A percentile compares a stretch with the other conserved stretches of the same genome.
These are phyloP conservation scores for Dallia pectoralis DNA, from an alignment of 2,797 vertebrate genomes.

Conservation along the genomic window DNA sequence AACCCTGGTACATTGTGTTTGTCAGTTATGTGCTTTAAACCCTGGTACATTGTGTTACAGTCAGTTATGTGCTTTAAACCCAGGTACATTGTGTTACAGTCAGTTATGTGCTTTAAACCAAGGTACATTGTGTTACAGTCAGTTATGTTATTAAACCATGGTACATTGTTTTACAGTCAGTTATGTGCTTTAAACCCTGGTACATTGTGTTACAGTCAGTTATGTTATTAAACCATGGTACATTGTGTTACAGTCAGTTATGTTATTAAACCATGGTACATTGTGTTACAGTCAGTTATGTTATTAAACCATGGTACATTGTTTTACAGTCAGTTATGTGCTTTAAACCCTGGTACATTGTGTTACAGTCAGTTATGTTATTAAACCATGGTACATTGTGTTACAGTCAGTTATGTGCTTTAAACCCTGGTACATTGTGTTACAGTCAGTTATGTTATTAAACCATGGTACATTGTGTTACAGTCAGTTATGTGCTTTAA, in stretches of 20 bases:
- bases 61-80: neutral
- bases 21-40: neutral
- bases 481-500: neutral
- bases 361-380: neutral
- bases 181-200: neutral
- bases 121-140: neutral
- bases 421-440: neutral
- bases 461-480: neutral
- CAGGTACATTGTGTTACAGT: neutral
- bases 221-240: neutral
- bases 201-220: neutral
- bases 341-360: neutral
- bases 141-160: neutral
- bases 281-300: neutral
- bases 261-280: neutral
- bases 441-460: neutral
- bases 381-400: neutral
- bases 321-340: neutral
- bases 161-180: neutral
- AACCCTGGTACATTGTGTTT: neutral
- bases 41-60: neutral
- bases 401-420: neutral
- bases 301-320: neutral
- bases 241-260: neutral
- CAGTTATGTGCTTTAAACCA: neutral